Percentiles rank a stretch among this genome's conserved stretches.
These are phyloP conservation scores for Scaptomyza tumidula DNA, from an alignment of 2,888 invertebrate genomes.

Conservation along the genomic window DNA sequence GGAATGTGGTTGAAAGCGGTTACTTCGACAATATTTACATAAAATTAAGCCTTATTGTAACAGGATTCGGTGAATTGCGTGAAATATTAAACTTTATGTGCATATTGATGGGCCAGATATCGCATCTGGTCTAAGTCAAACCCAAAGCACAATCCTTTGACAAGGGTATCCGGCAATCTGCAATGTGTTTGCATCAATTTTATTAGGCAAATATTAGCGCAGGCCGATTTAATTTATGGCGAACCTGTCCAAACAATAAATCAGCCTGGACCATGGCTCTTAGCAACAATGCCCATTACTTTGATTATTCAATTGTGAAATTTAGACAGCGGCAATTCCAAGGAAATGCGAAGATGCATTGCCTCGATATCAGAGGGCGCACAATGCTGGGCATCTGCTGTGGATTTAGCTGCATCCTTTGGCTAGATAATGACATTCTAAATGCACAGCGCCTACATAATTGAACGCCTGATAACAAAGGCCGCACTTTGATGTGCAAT, in stretches of 20 bases:
- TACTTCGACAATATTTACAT: constrained; percentile 71
- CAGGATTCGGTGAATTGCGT: constrained; percentile 73
- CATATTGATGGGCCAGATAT: constrained; percentile 65
- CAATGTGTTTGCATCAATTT: constrained; percentile 57
- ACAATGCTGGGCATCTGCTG: constrained; percentile 22
- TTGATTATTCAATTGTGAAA: constrained; percentile 77
- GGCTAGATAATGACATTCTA: constrained; percentile 65
- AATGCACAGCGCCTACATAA: constrained; percentile 67
- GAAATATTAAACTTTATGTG: constrained; percentile 78
- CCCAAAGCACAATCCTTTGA: constrained; percentile 57
- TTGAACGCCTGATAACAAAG: constrained; percentile 64
- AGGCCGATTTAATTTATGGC: constrained; percentile 66
- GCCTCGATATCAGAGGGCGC: constrained; percentile 53
- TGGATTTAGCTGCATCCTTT: constrained; percentile 34
- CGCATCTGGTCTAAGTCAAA: constrained; percentile 28
- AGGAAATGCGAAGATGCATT: constrained; percentile 68
- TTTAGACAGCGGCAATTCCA: constrained; percentile 63
- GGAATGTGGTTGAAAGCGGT: constrained; percentile 27
- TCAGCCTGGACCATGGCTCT: constrained; percentile 38
- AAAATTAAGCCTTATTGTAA: constrained; percentile 76
- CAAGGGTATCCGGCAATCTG: constrained; percentile 39
- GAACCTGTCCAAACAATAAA: constrained; percentile 65
- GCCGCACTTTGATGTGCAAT: constrained; percentile 40
- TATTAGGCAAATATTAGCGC: constrained; percentile 72
- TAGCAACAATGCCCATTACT: constrained; percentile 59